Percentiles rank a stretch among this genome's conserved stretches.
Conservation (phyloP, 2,888 invertebrate species). For the Ectemnius continuus region DNA sequence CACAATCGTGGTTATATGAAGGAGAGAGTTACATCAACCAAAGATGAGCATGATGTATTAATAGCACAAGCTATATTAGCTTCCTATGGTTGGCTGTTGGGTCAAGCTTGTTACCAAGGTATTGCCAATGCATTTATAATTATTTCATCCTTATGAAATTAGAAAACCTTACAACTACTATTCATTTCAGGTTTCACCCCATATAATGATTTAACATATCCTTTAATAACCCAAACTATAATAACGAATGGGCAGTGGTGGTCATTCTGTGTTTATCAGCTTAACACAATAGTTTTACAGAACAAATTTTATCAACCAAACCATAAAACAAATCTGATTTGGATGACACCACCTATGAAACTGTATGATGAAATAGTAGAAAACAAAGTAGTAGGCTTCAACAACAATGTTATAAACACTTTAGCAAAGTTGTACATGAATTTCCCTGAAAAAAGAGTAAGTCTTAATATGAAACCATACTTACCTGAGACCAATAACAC, state of each 20-base stretch:
- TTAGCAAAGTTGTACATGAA: slow-evolving; percentile 88
- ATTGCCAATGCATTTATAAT: slow-evolving; percentile 15
- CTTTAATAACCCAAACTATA: slow-evolving; percentile 91
- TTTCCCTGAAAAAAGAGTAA: slow-evolving; percentile 81
- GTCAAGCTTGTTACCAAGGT: slow-evolving; percentile 89
- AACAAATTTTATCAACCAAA: slow-evolving; percentile 83
- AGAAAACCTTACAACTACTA: background rate
- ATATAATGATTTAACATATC: slow-evolving; percentile 94
- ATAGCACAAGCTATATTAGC: slow-evolving; percentile 87
- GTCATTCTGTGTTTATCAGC: slow-evolving; percentile 93
- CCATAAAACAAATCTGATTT: slow-evolving; percentile 88
- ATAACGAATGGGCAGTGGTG: slow-evolving; percentile 93
- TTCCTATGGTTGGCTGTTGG: slow-evolving; percentile 89
- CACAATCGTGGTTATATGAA: slow-evolving; percentile 84
- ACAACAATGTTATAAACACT: slow-evolving; percentile 87
- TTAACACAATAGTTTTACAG: slow-evolving; percentile 90
- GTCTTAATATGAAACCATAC: slow-evolving; percentile 86
- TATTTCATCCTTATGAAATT: background rate
- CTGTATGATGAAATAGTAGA: slow-evolving; percentile 86
- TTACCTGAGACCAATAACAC: slow-evolving; percentile 81
- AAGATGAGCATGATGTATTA: slow-evolving; percentile 83
- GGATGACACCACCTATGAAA: slow-evolving; percentile 85
- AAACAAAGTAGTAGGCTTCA: slow-evolving; percentile 87
- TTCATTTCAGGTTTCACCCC: slow-evolving; percentile 86
- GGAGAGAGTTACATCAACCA: slow-evolving; percentile 78